Evolutionary conservation across 2,113 vertebrate genomes (phyloP).

Genomic region (Chascanopsetta lugubris): DNA sequence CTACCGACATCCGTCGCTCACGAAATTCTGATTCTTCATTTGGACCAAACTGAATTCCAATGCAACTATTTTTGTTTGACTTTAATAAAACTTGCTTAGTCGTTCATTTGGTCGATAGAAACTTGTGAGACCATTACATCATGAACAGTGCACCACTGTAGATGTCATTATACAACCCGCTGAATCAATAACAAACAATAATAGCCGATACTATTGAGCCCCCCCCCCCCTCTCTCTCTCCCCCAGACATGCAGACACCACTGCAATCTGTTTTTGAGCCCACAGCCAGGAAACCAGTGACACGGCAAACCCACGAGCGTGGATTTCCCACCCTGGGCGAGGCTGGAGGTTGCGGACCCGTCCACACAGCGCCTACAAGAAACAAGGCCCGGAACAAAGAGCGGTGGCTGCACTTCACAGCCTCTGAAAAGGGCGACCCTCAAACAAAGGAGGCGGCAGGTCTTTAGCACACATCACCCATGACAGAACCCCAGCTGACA

Average conservation of each 20-base stretch:
- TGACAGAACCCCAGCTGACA: constrained; percentile 82
- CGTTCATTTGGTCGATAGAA: background rate
- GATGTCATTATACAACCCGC: background rate
- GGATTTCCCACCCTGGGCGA: constrained; percentile 62
- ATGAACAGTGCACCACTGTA: no score
- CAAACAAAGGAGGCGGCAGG: constrained; percentile 80
- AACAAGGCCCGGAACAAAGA: constrained; percentile 65
- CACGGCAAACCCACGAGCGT: constrained; percentile 45
- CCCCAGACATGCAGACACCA: constrained; percentile 68
- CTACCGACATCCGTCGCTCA: background rate
- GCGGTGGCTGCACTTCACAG: constrained; percentile 70
- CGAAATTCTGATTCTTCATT: background rate
- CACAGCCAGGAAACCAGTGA: constrained; percentile 52
- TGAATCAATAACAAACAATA: constrained; percentile 15
- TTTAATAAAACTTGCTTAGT: constrained; percentile 2
- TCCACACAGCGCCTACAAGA: constrained; percentile 47
- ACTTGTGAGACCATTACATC: constrained; percentile 6
- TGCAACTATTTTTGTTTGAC: background rate
- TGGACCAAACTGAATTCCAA: no score
- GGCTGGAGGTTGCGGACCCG: constrained; percentile 61
- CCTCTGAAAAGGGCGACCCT: constrained; percentile 59
- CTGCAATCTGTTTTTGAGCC: constrained; percentile 42
- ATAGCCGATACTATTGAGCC: constrained; percentile 16
- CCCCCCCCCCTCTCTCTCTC: constrained; percentile 21
- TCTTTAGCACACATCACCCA: constrained; percentile 77